A percentile compares a stretch with the other conserved stretches of the same genome.
phyloP scores from a whole-genome alignment of 1,140 invertebrate genomes.

The Leptinotarsa defecta region DNA sequence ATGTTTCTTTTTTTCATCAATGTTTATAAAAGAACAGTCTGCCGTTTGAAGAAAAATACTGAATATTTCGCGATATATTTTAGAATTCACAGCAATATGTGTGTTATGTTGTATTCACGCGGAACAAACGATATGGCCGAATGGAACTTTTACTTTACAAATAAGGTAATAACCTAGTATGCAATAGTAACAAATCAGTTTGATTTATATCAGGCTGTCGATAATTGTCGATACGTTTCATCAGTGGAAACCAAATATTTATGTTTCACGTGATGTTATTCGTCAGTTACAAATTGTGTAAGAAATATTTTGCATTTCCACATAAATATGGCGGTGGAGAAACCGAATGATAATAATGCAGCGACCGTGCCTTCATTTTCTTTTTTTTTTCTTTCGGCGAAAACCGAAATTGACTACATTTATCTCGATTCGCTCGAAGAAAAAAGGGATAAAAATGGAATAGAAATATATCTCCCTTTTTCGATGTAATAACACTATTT shows the following conservation, averaged over 20 bases:
- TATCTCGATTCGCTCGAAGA: neutral
- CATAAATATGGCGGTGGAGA: neutral
- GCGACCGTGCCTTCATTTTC: neutral
- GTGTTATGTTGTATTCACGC: no score
- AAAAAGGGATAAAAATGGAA: neutral
- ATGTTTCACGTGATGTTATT: constrained; percentile 4
- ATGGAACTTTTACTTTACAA: constrained; percentile 12
- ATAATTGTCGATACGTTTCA: constrained; percentile 5
- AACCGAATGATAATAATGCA: neutral
- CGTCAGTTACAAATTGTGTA: neutral
- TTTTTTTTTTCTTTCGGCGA: neutral
- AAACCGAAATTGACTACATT: neutral
- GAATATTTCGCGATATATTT: no score
- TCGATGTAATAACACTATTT: neutral
- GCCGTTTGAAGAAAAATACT: no score
- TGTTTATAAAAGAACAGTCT: no score
- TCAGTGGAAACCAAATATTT: constrained; percentile 8
- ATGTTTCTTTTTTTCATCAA: no score
- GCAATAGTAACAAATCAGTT: constrained; percentile 6
- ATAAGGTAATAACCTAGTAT: constrained; percentile 14
- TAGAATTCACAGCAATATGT: no score
- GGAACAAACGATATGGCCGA: neutral
- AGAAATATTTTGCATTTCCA: constrained; percentile 5
- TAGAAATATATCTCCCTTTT: neutral
- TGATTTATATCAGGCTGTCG: constrained; percentile 3